A percentile compares a stretch with the other conserved stretches of the same genome.
These are phyloP conservation scores for Rhagophthalmus giganteus DNA, from an alignment of 2,888 invertebrate species.

Conservation along the genomic window DNA sequence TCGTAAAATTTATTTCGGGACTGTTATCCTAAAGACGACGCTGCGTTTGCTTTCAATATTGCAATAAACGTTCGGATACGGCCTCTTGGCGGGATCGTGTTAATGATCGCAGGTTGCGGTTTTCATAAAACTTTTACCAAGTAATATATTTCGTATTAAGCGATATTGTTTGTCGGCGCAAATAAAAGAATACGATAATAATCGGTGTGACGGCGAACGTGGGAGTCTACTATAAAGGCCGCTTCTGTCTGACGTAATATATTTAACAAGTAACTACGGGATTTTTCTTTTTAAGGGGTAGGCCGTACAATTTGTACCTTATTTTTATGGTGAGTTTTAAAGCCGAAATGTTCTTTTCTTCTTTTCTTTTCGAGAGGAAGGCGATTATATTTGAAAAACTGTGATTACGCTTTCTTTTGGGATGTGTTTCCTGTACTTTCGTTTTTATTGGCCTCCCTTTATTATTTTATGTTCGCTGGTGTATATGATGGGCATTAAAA, in stretches of 20 bases:
- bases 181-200: slow-evolving; percentile 8
- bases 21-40: too few relatives aligned
- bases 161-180: slow-evolving; percentile 6
- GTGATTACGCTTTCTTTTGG: neutral
- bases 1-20: too few relatives aligned
- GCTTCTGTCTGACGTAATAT: neutral
- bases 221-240: slow-evolving; percentile 4
- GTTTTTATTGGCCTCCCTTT: neutral
- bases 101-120: too few relatives aligned
- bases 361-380: too few relatives aligned
- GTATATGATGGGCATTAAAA: neutral
- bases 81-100: too few relatives aligned
- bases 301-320: neutral
- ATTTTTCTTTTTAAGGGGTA: neutral
- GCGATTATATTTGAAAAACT: neutral
- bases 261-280: too few relatives aligned
- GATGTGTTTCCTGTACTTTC: neutral
- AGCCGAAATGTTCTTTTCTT: neutral
- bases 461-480: neutral
- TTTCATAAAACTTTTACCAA: too few relatives aligned
- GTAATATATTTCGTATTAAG: slow-evolving; percentile 1
- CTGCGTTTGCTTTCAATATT: too few relatives aligned
- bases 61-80: too few relatives aligned
- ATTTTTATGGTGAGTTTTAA: neutral
- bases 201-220: slow-evolving; percentile 3